Base-by-base conservation (phyloP, 2,888 invertebrate genomes). In the Melanchra persicariae region DNA sequence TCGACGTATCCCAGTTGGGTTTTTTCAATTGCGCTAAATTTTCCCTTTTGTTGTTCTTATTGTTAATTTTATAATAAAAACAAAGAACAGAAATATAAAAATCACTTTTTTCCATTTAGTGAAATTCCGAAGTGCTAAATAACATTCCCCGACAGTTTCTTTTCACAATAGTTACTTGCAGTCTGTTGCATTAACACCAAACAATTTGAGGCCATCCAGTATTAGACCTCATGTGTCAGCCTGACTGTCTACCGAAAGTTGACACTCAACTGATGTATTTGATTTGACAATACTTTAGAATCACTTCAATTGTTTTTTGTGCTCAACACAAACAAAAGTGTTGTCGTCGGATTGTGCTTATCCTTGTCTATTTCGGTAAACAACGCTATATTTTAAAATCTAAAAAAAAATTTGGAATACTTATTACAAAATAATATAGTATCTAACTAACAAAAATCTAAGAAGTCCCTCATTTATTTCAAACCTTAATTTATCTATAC, bases 171-270 rank as follows among this genome's bases (percentile, higher is more conserved):
- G 12, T 34, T 17, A 70, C 17, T 66, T 66, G 17, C 55, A 52
- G 17, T 76, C 19, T 12, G 26, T 45, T 65, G 22, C 51, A 51
- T 57, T 22, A n/a, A 8, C 45, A 49, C 12, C 47, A 54, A 37
- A 52, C 51, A 51, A 43, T 51, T 19, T 12, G 54, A 77, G 70
- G 73, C 1, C 45, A 69, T 30, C 22, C 24, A 58, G 49, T n/a
- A 4, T 19, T 49, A 76, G 57, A 68, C 45, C 52, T 69, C 52
- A 69, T 34, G 45, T 59, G n/a, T 64, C 75, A 74, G 1, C 30
- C 30, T 19, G 1, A 45, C n/a, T 37, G 12, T 51, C 30, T 17
- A 10, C 30, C 2, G n/a, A n/a, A n/a, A n/a, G n/a, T n/a, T n/a
- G n/a, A 15, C 22, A 5, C 4, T n/a, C 75, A 49, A 57, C 45